Evolutionary conservation across 2,888 invertebrate genomes (phyloP).

Genomic region (Tenthredo distinguenda): DNA sequence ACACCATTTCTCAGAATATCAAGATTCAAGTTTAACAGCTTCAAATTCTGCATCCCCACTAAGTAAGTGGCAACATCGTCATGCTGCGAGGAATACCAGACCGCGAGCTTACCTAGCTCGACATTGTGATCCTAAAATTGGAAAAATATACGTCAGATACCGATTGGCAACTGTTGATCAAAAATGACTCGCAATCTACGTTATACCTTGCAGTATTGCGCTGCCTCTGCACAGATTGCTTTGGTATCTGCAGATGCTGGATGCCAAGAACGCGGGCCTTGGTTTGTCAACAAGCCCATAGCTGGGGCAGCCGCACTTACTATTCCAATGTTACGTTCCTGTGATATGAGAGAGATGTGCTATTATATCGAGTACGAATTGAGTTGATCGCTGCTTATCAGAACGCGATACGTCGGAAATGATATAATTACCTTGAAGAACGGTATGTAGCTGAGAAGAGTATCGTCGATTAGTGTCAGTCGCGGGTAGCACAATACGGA

Average conservation of each 20-base stretch:
- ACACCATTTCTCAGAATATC: conserved; percentile 84
- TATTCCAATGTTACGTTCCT: conserved; percentile 87
- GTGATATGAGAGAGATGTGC: conserved; percentile 57
- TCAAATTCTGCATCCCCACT: conserved; percentile 87
- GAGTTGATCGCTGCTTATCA: neutral
- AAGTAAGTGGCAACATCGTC: conserved; percentile 85
- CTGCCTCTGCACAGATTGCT: conserved; percentile 82
- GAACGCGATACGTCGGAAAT: neutral
- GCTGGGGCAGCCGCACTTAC: conserved; percentile 91
- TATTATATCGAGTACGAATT: neutral
- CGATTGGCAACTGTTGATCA: neutral
- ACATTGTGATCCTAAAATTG: conserved; percentile 80
- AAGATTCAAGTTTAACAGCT: conserved; percentile 84
- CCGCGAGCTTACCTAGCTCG: conserved; percentile 87
- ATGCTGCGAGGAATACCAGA: conserved; percentile 83
- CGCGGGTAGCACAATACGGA: conserved; percentile 89
- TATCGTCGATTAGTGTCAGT: conserved; percentile 89
- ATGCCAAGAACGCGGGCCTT: conserved; percentile 90
- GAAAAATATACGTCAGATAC: neutral
- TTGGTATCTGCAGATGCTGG: conserved; percentile 85
- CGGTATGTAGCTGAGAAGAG: conserved; percentile 86
- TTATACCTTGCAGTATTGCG: conserved; percentile 84
- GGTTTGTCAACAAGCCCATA: conserved; percentile 90
- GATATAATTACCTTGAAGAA: conserved; percentile 84
- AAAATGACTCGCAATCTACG: conserved; percentile 42